Evolutionary conservation across 2,113 vertebrate species (phyloP).

Genomic region (Callithrix jacchus): DNA sequence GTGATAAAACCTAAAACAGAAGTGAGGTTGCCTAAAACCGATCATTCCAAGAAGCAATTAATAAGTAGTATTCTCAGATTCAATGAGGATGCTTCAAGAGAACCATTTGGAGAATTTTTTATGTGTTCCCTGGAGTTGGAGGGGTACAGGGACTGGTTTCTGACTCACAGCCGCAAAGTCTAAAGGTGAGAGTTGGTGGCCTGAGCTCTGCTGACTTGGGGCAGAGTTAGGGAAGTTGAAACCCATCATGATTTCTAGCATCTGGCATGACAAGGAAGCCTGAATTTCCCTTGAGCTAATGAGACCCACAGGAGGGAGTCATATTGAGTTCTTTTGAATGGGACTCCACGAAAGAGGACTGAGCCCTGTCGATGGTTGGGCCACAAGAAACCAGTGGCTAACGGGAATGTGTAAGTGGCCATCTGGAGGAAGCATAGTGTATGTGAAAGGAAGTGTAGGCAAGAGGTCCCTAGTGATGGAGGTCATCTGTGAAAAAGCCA

Average conservation of each 20-base stretch:
- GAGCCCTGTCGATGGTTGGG: not conserved
- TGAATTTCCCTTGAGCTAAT: not conserved
- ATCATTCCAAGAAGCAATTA: not conserved
- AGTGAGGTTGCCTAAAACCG: not conserved
- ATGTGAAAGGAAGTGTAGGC: not conserved
- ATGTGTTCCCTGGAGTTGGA: not conserved
- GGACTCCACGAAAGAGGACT: not conserved
- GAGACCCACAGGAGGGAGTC: not conserved
- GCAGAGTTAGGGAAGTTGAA: not conserved
- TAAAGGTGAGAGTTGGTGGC: not conserved
- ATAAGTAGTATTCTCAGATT: not conserved
- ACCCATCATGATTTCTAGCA: not conserved
- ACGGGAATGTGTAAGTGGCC: not conserved
- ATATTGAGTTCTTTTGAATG: not conserved
- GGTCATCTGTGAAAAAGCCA: slow-evolving; percentile 21
- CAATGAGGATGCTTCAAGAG: not conserved
- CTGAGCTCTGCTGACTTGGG: not conserved
- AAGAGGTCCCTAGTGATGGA: not conserved
- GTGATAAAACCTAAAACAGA: not conserved
- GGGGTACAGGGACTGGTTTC: not conserved
- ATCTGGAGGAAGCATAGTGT: not conserved
- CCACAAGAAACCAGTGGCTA: not conserved
- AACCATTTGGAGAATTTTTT: not conserved
- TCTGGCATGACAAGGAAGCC: not conserved
- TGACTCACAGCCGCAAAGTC: not conserved